Evolutionary conservation across 2,797 vertebrate species (phyloP).

Genomic region (Dermochelys coriacea): DNA sequence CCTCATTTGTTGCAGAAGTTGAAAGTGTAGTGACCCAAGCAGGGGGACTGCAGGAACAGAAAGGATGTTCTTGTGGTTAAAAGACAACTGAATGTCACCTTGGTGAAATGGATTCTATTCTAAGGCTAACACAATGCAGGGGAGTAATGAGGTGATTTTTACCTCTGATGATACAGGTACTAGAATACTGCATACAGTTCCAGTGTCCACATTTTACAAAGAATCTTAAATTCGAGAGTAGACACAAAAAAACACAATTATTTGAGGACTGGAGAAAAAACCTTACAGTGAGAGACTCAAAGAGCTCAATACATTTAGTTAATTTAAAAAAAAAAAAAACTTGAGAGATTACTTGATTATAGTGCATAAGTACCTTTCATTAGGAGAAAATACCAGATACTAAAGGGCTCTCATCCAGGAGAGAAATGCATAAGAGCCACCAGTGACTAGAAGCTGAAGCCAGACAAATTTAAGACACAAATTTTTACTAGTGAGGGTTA

Average conservation of each 20-base stretch:
- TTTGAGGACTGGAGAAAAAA: not conserved
- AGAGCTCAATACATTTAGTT: not conserved
- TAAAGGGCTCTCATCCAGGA: not conserved
- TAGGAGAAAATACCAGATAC: not conserved
- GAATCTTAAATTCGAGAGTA: not conserved
- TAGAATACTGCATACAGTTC: too few species aligned
- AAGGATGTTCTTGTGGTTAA: not conserved
- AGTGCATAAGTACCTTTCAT: not conserved
- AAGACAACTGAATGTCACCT: too few species aligned
- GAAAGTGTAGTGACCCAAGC: not conserved
- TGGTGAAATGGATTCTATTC: too few species aligned
- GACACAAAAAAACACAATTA: not conserved
- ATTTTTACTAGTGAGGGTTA: not conserved
- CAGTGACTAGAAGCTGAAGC: not conserved
- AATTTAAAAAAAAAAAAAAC: not conserved
- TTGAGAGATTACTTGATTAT: not conserved
- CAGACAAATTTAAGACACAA: not conserved
- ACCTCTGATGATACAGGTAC: too few species aligned
- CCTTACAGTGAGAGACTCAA: not conserved
- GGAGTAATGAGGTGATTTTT: too few species aligned
- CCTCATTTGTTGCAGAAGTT: not conserved
- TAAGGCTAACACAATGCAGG: too few species aligned
- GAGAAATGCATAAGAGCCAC: not conserved
- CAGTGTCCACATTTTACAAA: too few species aligned
- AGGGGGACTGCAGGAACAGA: not conserved